Conservation (phyloP, 2,888 invertebrate species). For the Cantharis rufa region DNA sequence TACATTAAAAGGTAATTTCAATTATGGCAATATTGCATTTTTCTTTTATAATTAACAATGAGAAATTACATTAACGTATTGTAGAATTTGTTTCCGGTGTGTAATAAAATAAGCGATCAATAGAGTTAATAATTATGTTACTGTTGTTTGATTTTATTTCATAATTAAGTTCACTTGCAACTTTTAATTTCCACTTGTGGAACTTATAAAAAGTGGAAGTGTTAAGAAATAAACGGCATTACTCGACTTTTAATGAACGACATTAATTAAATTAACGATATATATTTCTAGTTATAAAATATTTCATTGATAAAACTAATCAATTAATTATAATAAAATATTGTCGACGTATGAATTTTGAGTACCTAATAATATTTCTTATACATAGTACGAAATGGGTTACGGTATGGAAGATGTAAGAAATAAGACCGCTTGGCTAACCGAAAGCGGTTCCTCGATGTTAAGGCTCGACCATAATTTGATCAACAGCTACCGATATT, state of each 20-base stretch:
- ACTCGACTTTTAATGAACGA: constrained; percentile 9
- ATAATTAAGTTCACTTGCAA: constrained; percentile 15
- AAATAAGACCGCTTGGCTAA: not conserved
- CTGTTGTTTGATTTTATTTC: constrained; percentile 18
- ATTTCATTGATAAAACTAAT: constrained; percentile 27
- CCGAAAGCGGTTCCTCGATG: not conserved
- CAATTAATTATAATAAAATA: constrained; percentile 34
- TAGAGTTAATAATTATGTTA: constrained; percentile 13
- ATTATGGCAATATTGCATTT: constrained; percentile 15
- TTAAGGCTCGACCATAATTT: constrained; percentile 11
- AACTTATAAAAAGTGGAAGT: constrained; percentile 12
- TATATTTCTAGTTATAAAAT: constrained; percentile 22
- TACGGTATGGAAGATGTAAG: not conserved
- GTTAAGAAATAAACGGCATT: constrained; percentile 17
- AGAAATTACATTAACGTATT: constrained; percentile 20
- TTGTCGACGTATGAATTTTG: constrained; percentile 28
- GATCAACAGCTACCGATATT: constrained; percentile 22
- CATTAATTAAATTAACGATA: constrained; percentile 16
- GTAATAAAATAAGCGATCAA: constrained; percentile 23
- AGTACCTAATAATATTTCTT: constrained; percentile 23
- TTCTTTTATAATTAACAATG: constrained; percentile 20
- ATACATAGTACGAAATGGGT: constrained; percentile 22
- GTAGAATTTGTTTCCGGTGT: constrained; percentile 21
- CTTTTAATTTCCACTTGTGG: constrained; percentile 3
- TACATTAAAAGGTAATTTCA: constrained; percentile 16